phyloP scores from a whole-genome alignment of 2,797 vertebrate species.

The Lagocephalus sceleratus region DNA sequence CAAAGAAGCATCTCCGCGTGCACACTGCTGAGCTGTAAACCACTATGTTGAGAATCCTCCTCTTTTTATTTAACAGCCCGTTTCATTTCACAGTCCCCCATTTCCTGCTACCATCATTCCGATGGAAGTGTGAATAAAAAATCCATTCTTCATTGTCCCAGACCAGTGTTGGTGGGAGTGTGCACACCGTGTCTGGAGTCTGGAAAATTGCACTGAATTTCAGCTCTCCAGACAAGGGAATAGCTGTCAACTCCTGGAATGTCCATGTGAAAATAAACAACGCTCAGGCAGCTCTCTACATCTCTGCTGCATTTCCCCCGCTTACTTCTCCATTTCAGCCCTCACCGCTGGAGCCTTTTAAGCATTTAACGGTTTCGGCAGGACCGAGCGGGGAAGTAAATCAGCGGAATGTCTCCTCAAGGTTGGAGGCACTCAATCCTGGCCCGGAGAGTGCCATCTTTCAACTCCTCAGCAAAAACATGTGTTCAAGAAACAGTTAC shows the following conservation, averaged over 20 bases:
- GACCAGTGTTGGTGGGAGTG: conserved; percentile 60
- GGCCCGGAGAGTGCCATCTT: conserved; percentile 76
- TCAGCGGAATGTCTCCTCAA: conserved; percentile 69
- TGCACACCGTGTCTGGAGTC: conserved; percentile 58
- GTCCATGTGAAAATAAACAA: conserved; percentile 79
- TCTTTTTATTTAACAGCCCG: conserved; percentile 7
- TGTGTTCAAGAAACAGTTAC: conserved; percentile 75
- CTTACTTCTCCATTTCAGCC: conserved; percentile 49
- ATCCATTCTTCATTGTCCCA: conserved; percentile 58
- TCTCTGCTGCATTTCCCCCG: conserved; percentile 44
- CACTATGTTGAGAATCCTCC: conserved; percentile 1
- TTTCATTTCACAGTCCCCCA: conserved; percentile 7
- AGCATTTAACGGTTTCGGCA: conserved; percentile 58
- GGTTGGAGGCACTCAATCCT: conserved; percentile 69
- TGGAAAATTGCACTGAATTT: conserved; percentile 66
- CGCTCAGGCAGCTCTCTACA: conserved; percentile 35
- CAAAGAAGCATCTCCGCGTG: conserved; percentile 24
- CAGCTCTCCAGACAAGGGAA: conserved; percentile 65
- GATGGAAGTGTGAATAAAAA: conserved; percentile 57
- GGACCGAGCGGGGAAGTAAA: conserved; percentile 63
- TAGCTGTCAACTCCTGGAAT: conserved; percentile 75
- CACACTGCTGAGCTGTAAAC: conserved; percentile 3
- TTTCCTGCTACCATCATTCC: conserved; percentile 31
- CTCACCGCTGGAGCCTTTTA: conserved; percentile 38
- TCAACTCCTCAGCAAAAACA: conserved; percentile 81